Percentiles rank a stretch among this genome's conserved stretches.
These are phyloP conservation scores for Menidia beryllina DNA, from an alignment of 2,113 vertebrate genomes.

Conservation along the genomic window DNA sequence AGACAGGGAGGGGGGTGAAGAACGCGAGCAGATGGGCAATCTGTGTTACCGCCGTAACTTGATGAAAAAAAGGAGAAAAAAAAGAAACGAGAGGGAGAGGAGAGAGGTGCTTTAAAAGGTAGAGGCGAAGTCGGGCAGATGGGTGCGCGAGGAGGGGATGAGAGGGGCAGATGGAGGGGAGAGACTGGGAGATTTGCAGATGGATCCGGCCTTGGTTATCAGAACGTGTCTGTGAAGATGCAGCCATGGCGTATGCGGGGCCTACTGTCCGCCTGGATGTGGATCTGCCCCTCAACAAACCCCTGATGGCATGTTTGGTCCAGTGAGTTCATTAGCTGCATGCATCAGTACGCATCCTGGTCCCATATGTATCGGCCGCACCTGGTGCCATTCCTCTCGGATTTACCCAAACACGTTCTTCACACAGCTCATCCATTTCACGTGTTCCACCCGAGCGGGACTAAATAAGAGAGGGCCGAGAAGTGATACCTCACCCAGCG, in stretches of 20 bases:
- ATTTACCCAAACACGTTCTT: conserved; percentile 53
- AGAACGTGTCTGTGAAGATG: conserved; percentile 54
- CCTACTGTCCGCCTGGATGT: conserved; percentile 54
- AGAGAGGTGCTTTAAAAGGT: conserved; percentile 51
- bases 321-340: conserved; percentile 70
- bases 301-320: conserved; percentile 68
- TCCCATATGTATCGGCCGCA: conserved; percentile 69
- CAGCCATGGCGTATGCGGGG: conserved; percentile 52
- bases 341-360: conserved; percentile 70
- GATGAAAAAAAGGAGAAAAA: conserved; percentile 49
- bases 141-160: conserved; percentile 38
- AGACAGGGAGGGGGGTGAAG: conserved; percentile 2
- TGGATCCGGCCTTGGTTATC: conserved; percentile 39
- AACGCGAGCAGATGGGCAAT: conserved; percentile 62
- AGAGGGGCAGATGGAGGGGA: conserved; percentile 53
- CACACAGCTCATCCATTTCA: conserved; percentile 55
- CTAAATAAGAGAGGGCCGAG: conserved; percentile 38
- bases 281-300: conserved; percentile 46
- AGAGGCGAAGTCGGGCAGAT: conserved; percentile 48
- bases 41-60: conserved; percentile 51
- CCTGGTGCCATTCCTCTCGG: conserved; percentile 72
- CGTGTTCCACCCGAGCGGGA: conserved; percentile 36
- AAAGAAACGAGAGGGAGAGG: conserved; percentile 19
- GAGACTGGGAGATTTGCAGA: conserved; percentile 59
- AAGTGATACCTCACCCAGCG: conserved; percentile 39